These are phyloP conservation scores for Ceratoteleas bidentatus DNA, from an alignment of 1,140 invertebrate species.

Conservation along the genomic window DNA sequence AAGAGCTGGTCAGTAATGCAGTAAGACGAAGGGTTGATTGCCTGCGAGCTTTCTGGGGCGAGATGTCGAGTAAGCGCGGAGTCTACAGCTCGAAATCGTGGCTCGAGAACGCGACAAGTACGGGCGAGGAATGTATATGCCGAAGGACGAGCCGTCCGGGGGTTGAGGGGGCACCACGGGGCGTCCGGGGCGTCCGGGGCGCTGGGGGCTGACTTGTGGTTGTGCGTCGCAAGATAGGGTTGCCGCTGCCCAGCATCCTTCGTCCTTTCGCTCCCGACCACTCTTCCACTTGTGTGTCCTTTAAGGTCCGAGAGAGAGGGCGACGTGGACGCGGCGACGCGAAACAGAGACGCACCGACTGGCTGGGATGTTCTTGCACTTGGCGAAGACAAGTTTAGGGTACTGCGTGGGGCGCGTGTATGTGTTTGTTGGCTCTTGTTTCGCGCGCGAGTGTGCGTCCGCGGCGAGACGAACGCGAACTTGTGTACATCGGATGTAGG, in stretches of 20 bases:
- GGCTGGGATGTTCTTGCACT: constrained; percentile 76
- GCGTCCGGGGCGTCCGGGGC: constrained; percentile 57
- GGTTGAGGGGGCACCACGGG: constrained; percentile 51
- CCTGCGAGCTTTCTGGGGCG: constrained; percentile 74
- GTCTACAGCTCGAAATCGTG: constrained; percentile 61
- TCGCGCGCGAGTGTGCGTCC: constrained; percentile 22
- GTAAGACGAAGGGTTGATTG: constrained; percentile 81
- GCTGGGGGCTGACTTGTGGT: constrained; percentile 78
- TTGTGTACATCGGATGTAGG: constrained; percentile 58
- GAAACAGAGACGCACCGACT: constrained; percentile 53
- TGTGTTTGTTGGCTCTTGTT: constrained; percentile 52
- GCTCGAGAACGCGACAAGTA: constrained; percentile 71
- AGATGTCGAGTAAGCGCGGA: constrained; percentile 56
- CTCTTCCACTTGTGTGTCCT: constrained; percentile 72
- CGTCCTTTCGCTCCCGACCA: constrained; percentile 70
- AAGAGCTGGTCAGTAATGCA: constrained; percentile 78
- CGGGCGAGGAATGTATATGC: constrained; percentile 69
- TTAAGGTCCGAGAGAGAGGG: constrained; percentile 71
- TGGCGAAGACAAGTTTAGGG: constrained; percentile 71
- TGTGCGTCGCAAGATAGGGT: constrained; percentile 79
- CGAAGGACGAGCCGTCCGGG: constrained; percentile 32
- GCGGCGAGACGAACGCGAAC: constrained; percentile 48
- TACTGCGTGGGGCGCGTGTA: constrained; percentile 33
- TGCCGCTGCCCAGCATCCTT: constrained; percentile 70
- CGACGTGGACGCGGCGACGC: constrained; percentile 20